phyloP scores from a whole-genome alignment of 2,113 vertebrate genomes.

The Rhinoderma darwinii region DNA sequence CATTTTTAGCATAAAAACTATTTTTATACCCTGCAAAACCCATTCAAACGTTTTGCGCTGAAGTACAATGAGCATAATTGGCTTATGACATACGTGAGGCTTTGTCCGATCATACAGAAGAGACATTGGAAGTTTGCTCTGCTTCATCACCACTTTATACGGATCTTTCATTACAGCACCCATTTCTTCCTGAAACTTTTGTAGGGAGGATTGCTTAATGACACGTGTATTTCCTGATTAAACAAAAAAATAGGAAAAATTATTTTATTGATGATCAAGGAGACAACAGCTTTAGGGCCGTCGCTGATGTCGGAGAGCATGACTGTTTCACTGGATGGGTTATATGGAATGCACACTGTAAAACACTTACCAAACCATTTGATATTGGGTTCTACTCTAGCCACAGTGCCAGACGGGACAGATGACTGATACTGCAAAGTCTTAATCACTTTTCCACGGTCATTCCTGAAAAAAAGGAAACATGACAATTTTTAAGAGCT shows the following conservation, averaged over 20 bases:
- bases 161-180: conserved; percentile 88
- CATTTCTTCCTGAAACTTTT: conserved; percentile 98
- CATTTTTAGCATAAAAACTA: not conserved
- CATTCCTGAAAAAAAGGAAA: conserved; percentile 75
- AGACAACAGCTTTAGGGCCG: not conserved
- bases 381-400: conserved; percentile 96
- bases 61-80: not conserved
- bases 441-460: conserved; percentile 86
- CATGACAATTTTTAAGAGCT: not conserved
- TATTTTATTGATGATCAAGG: not conserved
- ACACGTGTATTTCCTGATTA: conserved; percentile 92
- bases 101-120: conserved; percentile 87
- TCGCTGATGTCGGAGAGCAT: not conserved
- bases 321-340: not conserved
- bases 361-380: conserved; percentile 95
- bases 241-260: not conserved
- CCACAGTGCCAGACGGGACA: conserved; percentile 88
- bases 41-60: too few species aligned
- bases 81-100: conserved; percentile 84
- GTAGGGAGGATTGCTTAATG: conserved; percentile 94
- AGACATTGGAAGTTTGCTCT: conserved; percentile 92
- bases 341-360: not conserved
- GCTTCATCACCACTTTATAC: conserved; percentile 93
- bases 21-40: too few species aligned
- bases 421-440: conserved; percentile 90